Conservation (phyloP, 2,888 invertebrate species). For the Latrodectus hesperus region DNA sequence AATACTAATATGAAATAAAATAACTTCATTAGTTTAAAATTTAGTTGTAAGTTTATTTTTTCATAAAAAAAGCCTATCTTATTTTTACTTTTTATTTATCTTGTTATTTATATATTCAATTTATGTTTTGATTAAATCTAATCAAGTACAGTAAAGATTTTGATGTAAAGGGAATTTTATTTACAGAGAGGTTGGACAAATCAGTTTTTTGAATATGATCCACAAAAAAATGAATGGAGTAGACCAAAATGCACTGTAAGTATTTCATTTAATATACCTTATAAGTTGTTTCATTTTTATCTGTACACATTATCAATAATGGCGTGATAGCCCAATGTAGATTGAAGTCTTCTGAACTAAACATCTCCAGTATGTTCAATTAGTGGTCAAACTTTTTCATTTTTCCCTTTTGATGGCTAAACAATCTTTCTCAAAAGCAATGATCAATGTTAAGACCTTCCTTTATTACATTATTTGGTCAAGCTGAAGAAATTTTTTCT, state of each 20-base stretch:
- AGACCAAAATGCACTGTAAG: slow-evolving; percentile 71
- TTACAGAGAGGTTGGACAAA: slow-evolving; percentile 74
- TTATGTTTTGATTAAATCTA: neutral
- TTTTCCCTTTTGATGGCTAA: too few species aligned
- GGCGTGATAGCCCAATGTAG: too few species aligned
- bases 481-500: too few species aligned
- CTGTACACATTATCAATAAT: too few species aligned
- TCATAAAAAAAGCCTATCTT: neutral
- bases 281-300: too few species aligned
- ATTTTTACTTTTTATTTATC: neutral
- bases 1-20: too few species aligned
- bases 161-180: neutral
- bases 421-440: too few species aligned
- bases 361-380: too few species aligned
- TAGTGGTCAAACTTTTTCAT: too few species aligned
- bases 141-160: neutral
- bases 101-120: neutral
- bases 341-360: too few species aligned
- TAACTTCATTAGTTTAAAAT: neutral
- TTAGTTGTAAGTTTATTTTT: neutral
- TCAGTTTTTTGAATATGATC: slow-evolving; percentile 73
- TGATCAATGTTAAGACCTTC: too few species aligned
- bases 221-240: slow-evolving; percentile 72
- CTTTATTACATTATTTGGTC: too few species aligned
- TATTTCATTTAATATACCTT: neutral